Percentiles rank a stretch among this genome's conserved stretches.
Evolutionary conservation across 2,888 invertebrate species (phyloP).

Genomic region (Diloba caeruleocephala): DNA sequence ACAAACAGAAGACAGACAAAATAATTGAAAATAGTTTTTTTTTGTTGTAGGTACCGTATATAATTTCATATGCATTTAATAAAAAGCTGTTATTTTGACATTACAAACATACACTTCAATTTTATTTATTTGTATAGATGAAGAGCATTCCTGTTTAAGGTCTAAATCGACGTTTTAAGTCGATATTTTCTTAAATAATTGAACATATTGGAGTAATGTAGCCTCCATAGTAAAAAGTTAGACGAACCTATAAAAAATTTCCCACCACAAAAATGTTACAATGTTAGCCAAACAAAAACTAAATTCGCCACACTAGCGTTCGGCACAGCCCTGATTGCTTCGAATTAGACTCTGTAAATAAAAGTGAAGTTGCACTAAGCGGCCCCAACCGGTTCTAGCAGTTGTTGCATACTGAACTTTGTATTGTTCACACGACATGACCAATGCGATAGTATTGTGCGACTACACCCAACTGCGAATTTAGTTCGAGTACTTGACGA

Average conservation of each 20-base stretch:
- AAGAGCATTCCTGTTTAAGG: too few species aligned
- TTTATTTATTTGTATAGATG: too few species aligned
- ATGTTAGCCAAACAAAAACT: conserved; percentile 9
- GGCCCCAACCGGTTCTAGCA: conserved; percentile 44
- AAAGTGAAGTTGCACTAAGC: conserved; percentile 54
- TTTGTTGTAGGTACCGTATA: too few species aligned
- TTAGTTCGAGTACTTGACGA: conserved; percentile 3
- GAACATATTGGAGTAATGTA: too few species aligned
- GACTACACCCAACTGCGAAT: conserved; percentile 7
- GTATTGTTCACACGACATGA: conserved; percentile 44
- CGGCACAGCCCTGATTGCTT: conserved; percentile 51
- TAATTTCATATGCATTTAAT: too few species aligned
- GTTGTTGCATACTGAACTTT: conserved; percentile 45
- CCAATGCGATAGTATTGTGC: conserved; percentile 23
- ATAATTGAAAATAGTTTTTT: too few species aligned
- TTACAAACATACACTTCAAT: too few species aligned
- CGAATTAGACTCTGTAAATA: conserved; percentile 54
- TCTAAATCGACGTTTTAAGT: too few species aligned
- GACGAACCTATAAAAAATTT: neutral
- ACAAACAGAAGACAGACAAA: too few species aligned
- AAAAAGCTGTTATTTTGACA: too few species aligned
- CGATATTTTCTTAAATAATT: too few species aligned
- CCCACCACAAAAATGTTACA: neutral
- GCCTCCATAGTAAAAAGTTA: too few species aligned
- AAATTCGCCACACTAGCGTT: neutral